Conservation (phyloP, 2,888 invertebrate species). For the Plagodis pulveraria region DNA sequence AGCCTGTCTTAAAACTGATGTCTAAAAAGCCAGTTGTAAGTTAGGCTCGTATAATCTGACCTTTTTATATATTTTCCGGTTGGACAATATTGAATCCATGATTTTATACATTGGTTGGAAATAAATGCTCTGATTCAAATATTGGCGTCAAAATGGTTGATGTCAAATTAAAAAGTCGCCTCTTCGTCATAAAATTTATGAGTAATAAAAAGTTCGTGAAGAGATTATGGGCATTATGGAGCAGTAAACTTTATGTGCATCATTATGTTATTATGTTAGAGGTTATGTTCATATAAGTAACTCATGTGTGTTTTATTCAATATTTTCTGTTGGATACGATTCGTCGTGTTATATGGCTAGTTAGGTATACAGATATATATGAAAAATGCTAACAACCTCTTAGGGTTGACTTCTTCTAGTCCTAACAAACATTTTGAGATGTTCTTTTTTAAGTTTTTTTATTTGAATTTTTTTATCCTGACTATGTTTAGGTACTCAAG, state of each 20-base stretch:
- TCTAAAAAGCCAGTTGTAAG: no score
- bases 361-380: no score
- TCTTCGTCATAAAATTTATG: constrained; percentile 29
- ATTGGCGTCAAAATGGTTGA: constrained; percentile 18
- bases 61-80: background rate
- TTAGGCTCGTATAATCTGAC: no score
- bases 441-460: no score
- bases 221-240: constrained; percentile 23
- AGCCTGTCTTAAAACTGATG: no score
- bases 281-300: background rate
- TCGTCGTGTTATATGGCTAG: no score
- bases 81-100: constrained; percentile 21
- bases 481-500: no score
- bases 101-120: constrained; percentile 1
- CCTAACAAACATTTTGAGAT: no score
- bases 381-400: no score
- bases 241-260: constrained; percentile 28
- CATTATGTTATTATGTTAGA: constrained; percentile 21
- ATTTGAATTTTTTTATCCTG: no score
- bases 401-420: no score
- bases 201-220: constrained; percentile 25
- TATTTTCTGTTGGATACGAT: background rate
- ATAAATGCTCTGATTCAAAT: constrained; percentile 14
- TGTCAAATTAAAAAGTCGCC: constrained; percentile 27
- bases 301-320: background rate